Evolutionary conservation across 2,888 invertebrate species (phyloP).

Genomic region (Balanococcus diminutus): DNA sequence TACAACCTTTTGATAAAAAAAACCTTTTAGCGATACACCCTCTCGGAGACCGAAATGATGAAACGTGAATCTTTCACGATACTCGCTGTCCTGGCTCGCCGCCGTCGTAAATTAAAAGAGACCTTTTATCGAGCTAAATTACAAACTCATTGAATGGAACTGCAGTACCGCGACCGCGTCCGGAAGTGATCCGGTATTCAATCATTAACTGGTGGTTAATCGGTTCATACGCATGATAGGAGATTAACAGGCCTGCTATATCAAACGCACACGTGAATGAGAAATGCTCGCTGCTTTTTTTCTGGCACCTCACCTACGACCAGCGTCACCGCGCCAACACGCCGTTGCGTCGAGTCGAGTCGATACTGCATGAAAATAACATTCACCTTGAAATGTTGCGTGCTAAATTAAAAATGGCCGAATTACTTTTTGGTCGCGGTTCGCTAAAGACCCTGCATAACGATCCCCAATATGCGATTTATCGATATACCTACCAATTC

Average conservation of each 20-base stretch:
- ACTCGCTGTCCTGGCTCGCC: not conserved
- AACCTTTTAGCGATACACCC: slow-evolving; percentile 4
- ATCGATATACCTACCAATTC: slow-evolving; percentile 14
- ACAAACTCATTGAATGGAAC: slow-evolving; percentile 38
- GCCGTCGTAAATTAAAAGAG: not conserved
- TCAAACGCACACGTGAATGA: slow-evolving; percentile 20
- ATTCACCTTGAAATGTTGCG: slow-evolving; percentile 54
- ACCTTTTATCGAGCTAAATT: slow-evolving; percentile 24
- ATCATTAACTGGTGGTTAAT: slow-evolving; percentile 24
- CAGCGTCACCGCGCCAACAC: not conserved
- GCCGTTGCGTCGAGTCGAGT: not conserved
- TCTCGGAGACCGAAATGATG: not conserved
- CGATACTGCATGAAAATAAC: slow-evolving; percentile 12
- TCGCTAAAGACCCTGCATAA: slow-evolving; percentile 47
- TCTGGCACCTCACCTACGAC: slow-evolving; percentile 27
- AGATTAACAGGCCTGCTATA: slow-evolving; percentile 4
- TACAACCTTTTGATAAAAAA: not conserved
- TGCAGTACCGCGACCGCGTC: slow-evolving; percentile 4
- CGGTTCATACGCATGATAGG: slow-evolving; percentile 33
- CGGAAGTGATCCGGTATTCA: slow-evolving; percentile 27
- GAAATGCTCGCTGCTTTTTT: slow-evolving; percentile 25
- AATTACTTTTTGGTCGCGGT: slow-evolving; percentile 46
- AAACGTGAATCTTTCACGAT: not conserved
- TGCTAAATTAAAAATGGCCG: slow-evolving; percentile 55
- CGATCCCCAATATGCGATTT: slow-evolving; percentile 49